phyloP scores from a whole-genome alignment of 2,113 vertebrate genomes.

The Heterocephalus glaber region DNA sequence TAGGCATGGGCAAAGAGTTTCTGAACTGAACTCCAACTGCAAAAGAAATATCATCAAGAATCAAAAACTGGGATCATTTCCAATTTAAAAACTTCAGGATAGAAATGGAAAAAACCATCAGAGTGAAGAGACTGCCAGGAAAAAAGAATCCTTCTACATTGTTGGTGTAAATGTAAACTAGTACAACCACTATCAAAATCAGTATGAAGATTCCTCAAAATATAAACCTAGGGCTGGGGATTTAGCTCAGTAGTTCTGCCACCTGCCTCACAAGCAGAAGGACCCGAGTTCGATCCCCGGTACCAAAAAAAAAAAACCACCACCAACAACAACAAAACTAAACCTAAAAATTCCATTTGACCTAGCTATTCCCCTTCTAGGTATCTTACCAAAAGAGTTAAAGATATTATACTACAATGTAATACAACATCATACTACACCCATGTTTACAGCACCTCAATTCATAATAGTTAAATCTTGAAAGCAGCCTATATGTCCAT shows the following conservation, averaged over 20 bases:
- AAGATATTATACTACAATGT: not conserved
- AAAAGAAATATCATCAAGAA: not conserved
- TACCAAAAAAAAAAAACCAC: no score
- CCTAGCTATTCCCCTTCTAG: not conserved
- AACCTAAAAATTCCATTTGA: not conserved
- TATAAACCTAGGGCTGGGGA: no score
- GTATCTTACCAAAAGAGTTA: not conserved
- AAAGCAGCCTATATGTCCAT: not conserved
- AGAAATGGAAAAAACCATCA: not conserved
- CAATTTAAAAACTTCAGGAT: not conserved
- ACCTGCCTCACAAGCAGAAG: no score
- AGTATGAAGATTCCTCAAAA: not conserved
- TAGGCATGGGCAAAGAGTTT: not conserved
- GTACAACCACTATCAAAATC: not conserved
- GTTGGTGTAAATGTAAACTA: not conserved
- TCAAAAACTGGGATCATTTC: not conserved
- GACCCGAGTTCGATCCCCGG: no score
- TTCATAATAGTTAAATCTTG: not conserved
- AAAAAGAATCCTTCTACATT: not conserved
- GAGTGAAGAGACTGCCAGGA: not conserved
- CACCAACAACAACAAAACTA: no score
- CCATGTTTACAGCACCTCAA: not conserved
- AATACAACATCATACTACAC: not conserved
- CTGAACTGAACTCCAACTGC: not conserved
- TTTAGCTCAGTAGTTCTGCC: no score